Conservation (phyloP, 2,797 vertebrate species). For the Xenops minutus region DNA sequence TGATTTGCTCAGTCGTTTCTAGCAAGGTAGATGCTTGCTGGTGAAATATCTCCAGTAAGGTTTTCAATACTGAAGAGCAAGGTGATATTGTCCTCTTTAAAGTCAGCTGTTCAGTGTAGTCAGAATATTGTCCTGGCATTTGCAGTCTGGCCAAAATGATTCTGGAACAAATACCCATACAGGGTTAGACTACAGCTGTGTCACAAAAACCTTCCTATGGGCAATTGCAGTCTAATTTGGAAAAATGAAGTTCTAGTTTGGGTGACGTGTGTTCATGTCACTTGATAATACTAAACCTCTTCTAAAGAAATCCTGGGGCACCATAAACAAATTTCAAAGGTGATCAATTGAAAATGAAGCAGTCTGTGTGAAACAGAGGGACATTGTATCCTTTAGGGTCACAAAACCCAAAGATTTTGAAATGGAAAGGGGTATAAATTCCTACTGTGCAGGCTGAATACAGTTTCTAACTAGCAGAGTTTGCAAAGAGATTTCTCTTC, state of each 20-base stretch:
- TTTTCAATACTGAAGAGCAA: not conserved
- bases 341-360: not conserved
- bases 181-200: not conserved
- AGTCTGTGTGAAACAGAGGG: not conserved
- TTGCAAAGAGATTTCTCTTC: not conserved
- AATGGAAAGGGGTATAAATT: not conserved
- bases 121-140: not conserved
- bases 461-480: not conserved
- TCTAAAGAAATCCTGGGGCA: not conserved
- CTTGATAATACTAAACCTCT: not conserved
- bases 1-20: not conserved
- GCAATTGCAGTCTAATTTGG: not conserved
- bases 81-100: not conserved
- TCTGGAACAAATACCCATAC: not conserved
- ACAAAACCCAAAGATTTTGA: not conserved
- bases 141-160: not conserved
- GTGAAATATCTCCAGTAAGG: not conserved
- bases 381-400: not conserved
- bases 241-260: not conserved
- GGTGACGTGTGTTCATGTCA: not conserved
- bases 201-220: not conserved
- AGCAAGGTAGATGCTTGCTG: not conserved
- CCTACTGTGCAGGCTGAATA: not conserved
- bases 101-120: not conserved
- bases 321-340: not conserved